These are phyloP conservation scores for Gastrophryne carolinensis DNA, from an alignment of 2,797 vertebrate species.

Conservation along the genomic window DNA sequence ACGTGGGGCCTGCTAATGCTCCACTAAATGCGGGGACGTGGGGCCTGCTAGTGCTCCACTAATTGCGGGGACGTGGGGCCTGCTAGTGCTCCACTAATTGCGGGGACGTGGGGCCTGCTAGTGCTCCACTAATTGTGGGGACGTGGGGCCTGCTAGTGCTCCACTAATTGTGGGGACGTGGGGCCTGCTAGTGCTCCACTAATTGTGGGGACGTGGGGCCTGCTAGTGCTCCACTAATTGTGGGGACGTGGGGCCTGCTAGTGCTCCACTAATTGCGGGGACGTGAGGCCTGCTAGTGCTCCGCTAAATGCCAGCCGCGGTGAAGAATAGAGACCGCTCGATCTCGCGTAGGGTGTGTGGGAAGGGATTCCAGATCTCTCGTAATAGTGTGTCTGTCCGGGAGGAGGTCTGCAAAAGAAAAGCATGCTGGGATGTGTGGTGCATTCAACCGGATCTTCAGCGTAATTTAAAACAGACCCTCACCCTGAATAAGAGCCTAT, in stretches of 20 bases:
- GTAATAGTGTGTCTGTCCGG: not conserved
- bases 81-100: constrained; percentile 18
- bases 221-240: constrained; percentile 18
- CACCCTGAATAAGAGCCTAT: too few relatives aligned
- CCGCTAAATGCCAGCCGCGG: not conserved
- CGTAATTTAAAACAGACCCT: too few relatives aligned
- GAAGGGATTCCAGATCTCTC: not conserved
- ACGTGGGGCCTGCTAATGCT: too few relatives aligned
- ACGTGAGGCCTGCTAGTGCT: constrained; percentile 26
- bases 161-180: constrained; percentile 11
- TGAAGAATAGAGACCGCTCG: not conserved
- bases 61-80: constrained; percentile 10
- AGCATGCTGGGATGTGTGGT: not conserved
- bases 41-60: constrained; percentile 17
- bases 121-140: constrained; percentile 14
- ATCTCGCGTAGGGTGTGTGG: not conserved
- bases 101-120: constrained; percentile 18
- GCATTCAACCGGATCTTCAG: too few relatives aligned
- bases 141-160: constrained; percentile 27
- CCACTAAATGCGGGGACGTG: constrained; percentile 20
- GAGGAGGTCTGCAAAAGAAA: not conserved
- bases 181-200: constrained; percentile 17
- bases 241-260: constrained; percentile 20
- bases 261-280: constrained; percentile 11
- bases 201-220: constrained; percentile 13